Base-by-base conservation (phyloP, 2,113 vertebrate species). In the Lepus europaeus region DNA sequence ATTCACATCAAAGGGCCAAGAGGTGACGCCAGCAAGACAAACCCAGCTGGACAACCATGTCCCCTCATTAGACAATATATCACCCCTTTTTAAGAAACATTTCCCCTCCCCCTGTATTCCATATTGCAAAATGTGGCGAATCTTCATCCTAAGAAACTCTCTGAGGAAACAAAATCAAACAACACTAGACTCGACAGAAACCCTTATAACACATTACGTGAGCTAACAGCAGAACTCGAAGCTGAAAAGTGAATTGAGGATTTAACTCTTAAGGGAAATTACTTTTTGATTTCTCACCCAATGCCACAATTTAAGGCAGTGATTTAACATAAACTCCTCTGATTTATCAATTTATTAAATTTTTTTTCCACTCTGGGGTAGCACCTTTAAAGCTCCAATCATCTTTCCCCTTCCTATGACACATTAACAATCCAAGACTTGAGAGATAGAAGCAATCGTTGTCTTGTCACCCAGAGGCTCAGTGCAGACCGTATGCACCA, bases 1-100 rank as follows among this genome's bases (percentile, higher is more conserved):
- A 93, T 91, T 95, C 96, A 94, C 98, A 97, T 97, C 97, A 98
- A 97, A 98, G 95, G 94, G 4, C 94, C 51, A 2, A 25, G 82
- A 10, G 12, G 93, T 16, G 0, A 95, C 89, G 22, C 10, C 77
- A 95, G 81, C 81, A 3, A 25, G 53, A 73, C 83, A 90, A 73
- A 81, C 80, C 76, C 89, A 89, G 96, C 96, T 97, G 96, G 93
- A 94, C 97, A 97, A 78, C 95, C 0, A 9, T 90, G 83, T 20
- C 86, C 93, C 95, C 96, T 96, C 84, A 73, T 92, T 51, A 5
- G 78, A 86, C 53, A 93, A 94, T 74, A 9, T 78, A 73, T 78
- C 94, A 45, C 69, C 68, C 77, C 89, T 82, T 81, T 13, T 39
- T 36, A 56, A 79, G 88, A 76, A 51, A 84, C 29, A 36, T 6